phyloP scores from a whole-genome alignment of 2,888 invertebrate genomes.

The Pollenia amentaria region DNA sequence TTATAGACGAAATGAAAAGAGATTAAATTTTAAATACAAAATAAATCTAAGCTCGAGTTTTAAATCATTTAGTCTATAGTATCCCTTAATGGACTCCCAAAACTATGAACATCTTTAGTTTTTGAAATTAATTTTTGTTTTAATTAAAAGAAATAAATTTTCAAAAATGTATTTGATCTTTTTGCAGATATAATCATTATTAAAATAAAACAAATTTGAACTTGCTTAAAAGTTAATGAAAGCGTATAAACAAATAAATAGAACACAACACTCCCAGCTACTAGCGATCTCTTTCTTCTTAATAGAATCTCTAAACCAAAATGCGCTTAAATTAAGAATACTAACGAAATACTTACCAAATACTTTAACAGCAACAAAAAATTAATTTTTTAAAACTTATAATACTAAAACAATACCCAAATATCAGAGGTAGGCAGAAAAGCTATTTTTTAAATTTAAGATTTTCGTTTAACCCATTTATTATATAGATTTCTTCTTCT shows the following conservation, averaged over 20 bases:
- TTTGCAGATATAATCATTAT: conserved; percentile 83
- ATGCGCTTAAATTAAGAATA: conserved; percentile 65
- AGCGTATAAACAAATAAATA: conserved; percentile 53
- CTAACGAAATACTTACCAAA: conserved; percentile 67
- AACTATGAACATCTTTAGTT: conserved; percentile 11
- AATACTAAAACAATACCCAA: conserved; percentile 49
- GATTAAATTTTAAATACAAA: not conserved
- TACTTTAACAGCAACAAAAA: conserved; percentile 55
- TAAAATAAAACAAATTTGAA: conserved; percentile 74
- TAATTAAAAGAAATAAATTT: conserved; percentile 72
- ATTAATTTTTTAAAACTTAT: conserved; percentile 52
- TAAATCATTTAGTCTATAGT: conserved; percentile 33
- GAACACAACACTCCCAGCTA: conserved; percentile 67
- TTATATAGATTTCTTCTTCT: conserved; percentile 30
- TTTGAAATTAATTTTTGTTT: conserved; percentile 54
- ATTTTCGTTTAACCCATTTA: conserved; percentile 52
- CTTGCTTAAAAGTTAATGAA: conserved; percentile 60
- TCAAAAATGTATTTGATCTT: conserved; percentile 79
- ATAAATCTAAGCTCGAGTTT: not conserved
- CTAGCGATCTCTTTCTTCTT: conserved; percentile 71
- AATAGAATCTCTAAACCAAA: conserved; percentile 66
- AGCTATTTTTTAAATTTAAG: conserved; percentile 48
- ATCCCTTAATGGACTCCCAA: conserved; percentile 19
- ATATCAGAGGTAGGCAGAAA: conserved; percentile 70
- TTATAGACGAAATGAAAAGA: conserved; percentile 2